phyloP scores from a whole-genome alignment of 2,113 vertebrate species.

The Gulo gulo region DNA sequence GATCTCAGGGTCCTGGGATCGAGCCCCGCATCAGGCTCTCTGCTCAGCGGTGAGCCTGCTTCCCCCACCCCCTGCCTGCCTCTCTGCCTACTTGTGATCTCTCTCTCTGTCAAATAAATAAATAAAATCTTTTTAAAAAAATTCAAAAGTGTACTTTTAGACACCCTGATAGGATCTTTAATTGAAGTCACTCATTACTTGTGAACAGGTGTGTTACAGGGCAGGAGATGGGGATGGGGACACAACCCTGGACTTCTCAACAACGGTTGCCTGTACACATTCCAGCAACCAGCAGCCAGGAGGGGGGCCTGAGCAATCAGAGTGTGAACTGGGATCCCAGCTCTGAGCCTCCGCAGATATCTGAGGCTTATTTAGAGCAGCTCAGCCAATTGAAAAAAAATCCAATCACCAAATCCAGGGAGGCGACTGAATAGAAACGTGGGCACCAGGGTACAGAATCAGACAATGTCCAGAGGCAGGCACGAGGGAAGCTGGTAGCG shows the following conservation, averaged over 20 bases:
- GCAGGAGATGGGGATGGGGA: background rate
- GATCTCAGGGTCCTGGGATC: no score
- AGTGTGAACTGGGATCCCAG: background rate
- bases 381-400: background rate
- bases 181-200: background rate
- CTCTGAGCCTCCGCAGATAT: background rate
- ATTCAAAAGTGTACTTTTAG: background rate
- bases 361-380: background rate
- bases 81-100: no score
- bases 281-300: background rate
- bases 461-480: background rate
- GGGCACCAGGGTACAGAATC: background rate
- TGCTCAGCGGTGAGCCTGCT: no score
- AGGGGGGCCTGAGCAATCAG: background rate
- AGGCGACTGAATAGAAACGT: background rate
- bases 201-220: background rate
- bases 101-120: no score
- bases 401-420: background rate
- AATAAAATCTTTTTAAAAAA: no score
- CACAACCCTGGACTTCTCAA: background rate
- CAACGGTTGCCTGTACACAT: background rate
- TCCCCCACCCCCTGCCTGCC: no score
- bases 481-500: background rate
- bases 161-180: background rate
- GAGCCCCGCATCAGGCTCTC: no score